Conservation (phyloP, 2,888 invertebrate species). For the Drosophila hamatofila region DNA sequence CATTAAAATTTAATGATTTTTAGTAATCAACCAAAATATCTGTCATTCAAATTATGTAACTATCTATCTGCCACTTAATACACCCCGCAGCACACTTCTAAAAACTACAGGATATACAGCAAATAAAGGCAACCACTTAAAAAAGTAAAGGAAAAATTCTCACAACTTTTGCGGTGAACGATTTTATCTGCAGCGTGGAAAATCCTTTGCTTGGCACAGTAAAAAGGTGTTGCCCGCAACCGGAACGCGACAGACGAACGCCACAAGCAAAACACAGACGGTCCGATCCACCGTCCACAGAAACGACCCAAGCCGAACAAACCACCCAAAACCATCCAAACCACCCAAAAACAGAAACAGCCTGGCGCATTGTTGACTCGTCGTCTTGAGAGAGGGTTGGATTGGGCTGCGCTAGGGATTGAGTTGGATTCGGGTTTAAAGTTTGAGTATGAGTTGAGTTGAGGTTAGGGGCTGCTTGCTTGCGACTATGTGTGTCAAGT, state of each 20-base stretch:
- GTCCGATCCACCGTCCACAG: constrained; percentile 23
- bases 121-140: not conserved
- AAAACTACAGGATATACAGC: constrained; percentile 10
- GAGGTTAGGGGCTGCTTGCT: constrained; percentile 8
- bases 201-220: constrained; percentile 53
- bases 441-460: not conserved
- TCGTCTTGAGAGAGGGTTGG: constrained; percentile 44
- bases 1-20: too few relatives aligned
- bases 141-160: constrained; percentile 32
- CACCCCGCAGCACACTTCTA: not conserved
- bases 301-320: constrained; percentile 10
- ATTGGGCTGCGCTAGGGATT: not conserved
- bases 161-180: constrained; percentile 57
- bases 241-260: constrained; percentile 60
- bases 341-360: constrained; percentile 12
- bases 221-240: constrained; percentile 70
- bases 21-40: too few relatives aligned
- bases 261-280: constrained; percentile 23
- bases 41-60: too few relatives aligned
- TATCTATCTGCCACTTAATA: not conserved
- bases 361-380: constrained; percentile 67
- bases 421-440: constrained; percentile 3
- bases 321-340: constrained; percentile 6
- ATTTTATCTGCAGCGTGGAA: constrained; percentile 66
- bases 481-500: constrained; percentile 72